A percentile compares a stretch with the other conserved stretches of the same genome.
phyloP scores from a whole-genome alignment of 2,797 vertebrate species.

The Gadopsis marmoratus region DNA sequence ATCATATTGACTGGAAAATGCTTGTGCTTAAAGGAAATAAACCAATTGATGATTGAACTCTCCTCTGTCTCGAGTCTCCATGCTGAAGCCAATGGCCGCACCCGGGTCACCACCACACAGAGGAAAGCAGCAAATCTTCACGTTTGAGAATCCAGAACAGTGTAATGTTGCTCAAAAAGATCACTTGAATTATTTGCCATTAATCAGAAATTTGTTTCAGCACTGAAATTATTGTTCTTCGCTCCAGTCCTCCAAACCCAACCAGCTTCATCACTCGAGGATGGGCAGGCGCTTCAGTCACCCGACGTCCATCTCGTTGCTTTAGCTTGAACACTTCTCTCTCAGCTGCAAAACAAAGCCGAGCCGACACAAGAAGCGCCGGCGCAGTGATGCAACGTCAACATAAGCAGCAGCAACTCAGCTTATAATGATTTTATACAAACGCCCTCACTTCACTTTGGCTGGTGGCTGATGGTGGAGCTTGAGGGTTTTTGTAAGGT shows the following conservation, averaged over 20 bases:
- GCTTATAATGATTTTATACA: slow-evolving; percentile 17
- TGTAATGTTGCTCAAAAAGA: not conserved
- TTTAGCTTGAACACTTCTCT: slow-evolving; percentile 11
- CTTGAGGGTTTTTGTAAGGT: slow-evolving; percentile 3
- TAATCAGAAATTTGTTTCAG: not conserved
- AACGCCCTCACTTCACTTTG: slow-evolving; percentile 4
- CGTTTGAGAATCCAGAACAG: not conserved
- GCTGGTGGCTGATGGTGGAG: slow-evolving; percentile 4
- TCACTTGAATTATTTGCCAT: not conserved
- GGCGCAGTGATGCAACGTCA: slow-evolving; percentile 62
- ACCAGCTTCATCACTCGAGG: not conserved
- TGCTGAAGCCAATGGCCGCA: too few relatives aligned
- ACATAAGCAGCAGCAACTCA: slow-evolving; percentile 42
- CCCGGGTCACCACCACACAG: slow-evolving; percentile 9
- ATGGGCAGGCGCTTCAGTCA: not conserved
- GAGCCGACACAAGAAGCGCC: not conserved
- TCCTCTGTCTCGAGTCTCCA: too few relatives aligned
- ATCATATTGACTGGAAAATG: too few relatives aligned
- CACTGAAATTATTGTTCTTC: not conserved
- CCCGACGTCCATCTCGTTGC: not conserved
- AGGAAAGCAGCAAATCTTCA: not conserved
- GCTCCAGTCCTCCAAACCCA: not conserved
- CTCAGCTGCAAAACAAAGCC: slow-evolving; percentile 27
- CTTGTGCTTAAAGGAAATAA: too few relatives aligned
- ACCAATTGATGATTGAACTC: too few relatives aligned